phyloP scores from a whole-genome alignment of 2,113 vertebrate genomes.

The Micronycteris hirsuta region DNA sequence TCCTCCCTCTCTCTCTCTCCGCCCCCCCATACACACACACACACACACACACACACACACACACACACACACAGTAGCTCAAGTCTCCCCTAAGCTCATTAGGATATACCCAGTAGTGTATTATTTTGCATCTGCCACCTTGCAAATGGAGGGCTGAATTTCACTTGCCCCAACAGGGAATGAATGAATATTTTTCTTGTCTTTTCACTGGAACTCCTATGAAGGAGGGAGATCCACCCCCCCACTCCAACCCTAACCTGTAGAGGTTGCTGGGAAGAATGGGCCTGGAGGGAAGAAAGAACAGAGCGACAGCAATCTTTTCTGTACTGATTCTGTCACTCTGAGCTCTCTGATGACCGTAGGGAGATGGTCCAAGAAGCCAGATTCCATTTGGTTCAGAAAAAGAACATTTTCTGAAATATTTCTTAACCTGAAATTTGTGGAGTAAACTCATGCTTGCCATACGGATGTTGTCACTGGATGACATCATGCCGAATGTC shows the following conservation, averaged over 20 bases:
- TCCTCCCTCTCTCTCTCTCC: too few species aligned
- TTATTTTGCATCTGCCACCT: background rate
- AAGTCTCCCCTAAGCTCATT: background rate
- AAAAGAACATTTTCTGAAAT: background rate
- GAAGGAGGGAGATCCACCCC: too few species aligned
- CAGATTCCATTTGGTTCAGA: background rate
- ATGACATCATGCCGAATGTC: fast-evolving
- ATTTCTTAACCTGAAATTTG: background rate
- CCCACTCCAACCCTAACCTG: fast-evolving
- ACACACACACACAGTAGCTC: background rate
- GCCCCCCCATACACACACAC: background rate
- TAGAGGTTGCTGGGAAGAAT: background rate
- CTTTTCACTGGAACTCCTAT: background rate
- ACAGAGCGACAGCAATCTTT: fast-evolving
- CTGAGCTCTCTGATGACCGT: background rate
- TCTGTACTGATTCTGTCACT: background rate
- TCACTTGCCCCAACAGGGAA: background rate
- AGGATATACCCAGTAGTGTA: background rate
- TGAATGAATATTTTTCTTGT: background rate
- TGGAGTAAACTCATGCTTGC: background rate
- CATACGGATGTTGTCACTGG: too few species aligned
- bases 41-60: background rate
- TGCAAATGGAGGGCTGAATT: background rate
- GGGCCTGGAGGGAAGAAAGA: background rate
- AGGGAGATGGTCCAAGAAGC: background rate